Percentiles rank a stretch among this genome's conserved stretches.
Conservation (phyloP, 2,797 vertebrate genomes). For the Okamejei kenojei region DNA sequence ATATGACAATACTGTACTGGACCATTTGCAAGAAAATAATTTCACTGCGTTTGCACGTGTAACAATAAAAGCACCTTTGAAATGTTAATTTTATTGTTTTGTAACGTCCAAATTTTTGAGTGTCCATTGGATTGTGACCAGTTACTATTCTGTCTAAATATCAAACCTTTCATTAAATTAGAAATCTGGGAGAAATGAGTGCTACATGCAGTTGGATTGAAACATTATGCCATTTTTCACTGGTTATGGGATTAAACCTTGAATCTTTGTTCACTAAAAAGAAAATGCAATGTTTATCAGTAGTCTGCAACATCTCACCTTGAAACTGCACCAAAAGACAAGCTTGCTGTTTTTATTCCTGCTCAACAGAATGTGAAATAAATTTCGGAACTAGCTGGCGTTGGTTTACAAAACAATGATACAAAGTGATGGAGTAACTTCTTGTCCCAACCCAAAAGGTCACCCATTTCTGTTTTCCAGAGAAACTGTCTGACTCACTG, state of each 20-base stretch:
- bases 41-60: too few species aligned
- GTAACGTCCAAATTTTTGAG: not conserved
- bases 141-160: not conserved
- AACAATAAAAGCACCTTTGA: too few species aligned
- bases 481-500: too few species aligned
- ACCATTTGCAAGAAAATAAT: too few species aligned
- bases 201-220: not conserved
- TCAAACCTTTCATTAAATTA: not conserved
- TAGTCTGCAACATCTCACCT: not conserved
- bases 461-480: too few species aligned
- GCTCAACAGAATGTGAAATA: not conserved
- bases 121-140: not conserved
- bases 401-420: too few species aligned
- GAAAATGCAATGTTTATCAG: not conserved
- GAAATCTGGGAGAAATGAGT: not conserved
- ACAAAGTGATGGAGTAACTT: too few species aligned
- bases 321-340: not conserved
- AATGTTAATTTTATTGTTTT: not conserved
- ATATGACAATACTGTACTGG: too few species aligned
- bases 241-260: not conserved
- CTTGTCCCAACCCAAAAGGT: too few species aligned
- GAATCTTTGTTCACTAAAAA: not conserved
- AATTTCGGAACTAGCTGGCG: not conserved
- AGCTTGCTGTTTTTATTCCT: not conserved
- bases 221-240: not conserved